A percentile compares a stretch with the other conserved stretches of the same genome.
These are phyloP conservation scores for Chloromyia formosa DNA, from an alignment of 2,888 invertebrate genomes.

Conservation along the genomic window DNA sequence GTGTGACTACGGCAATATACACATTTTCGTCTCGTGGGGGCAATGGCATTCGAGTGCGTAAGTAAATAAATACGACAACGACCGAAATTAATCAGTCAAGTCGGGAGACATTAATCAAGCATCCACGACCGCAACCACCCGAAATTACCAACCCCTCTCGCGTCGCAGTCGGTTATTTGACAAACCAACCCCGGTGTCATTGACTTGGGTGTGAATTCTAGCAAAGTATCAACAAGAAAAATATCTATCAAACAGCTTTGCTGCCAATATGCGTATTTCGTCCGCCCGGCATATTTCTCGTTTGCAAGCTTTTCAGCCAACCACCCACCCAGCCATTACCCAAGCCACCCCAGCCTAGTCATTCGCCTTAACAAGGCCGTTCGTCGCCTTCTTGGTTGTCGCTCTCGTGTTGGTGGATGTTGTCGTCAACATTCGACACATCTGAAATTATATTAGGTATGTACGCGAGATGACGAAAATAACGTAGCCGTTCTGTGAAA, in stretches of 20 bases:
- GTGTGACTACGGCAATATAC: slow-evolving; percentile 13
- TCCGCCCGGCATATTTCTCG: slow-evolving; percentile 17
- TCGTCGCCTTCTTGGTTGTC: slow-evolving; percentile 6
- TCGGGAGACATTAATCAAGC: slow-evolving; percentile 27
- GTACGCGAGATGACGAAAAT: slow-evolving; percentile 35
- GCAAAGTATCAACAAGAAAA: slow-evolving; percentile 34
- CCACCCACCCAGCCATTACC: slow-evolving; percentile 25
- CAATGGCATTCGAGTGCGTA: slow-evolving; percentile 21
- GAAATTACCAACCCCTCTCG: slow-evolving; percentile 11
- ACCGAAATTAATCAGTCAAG: slow-evolving; percentile 21
- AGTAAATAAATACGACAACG: slow-evolving; percentile 27
- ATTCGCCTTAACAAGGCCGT: slow-evolving; percentile 37
- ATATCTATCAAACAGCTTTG: neutral
- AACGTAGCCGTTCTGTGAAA: neutral
- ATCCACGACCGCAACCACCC: slow-evolving; percentile 7
- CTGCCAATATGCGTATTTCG: neutral
- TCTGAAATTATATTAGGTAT: slow-evolving; percentile 28
- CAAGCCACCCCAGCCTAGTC: slow-evolving; percentile 6
- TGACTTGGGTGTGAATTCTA: slow-evolving; percentile 36
- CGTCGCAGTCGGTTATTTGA: slow-evolving; percentile 6
- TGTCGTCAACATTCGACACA: too few relatives aligned
- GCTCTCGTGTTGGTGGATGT: slow-evolving; percentile 4
- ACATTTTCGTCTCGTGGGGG: slow-evolving; percentile 1
- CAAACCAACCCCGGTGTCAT: slow-evolving; percentile 37
- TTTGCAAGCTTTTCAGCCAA: neutral